Conservation (phyloP, 2,113 vertebrate species). For the Greenwoodochromis staneri region DNA sequence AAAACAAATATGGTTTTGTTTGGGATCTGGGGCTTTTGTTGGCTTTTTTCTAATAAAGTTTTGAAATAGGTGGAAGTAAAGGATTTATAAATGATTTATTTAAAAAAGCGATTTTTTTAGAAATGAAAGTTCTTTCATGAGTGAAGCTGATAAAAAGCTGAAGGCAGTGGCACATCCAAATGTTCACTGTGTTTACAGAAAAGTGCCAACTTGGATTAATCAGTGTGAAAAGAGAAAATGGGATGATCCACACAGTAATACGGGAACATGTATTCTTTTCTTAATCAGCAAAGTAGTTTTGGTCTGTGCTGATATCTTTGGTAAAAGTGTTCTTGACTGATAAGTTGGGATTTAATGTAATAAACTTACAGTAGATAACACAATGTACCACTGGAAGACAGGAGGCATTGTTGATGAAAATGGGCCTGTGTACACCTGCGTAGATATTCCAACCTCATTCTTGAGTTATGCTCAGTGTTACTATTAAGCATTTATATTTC, state of each 20-base stretch:
- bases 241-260: neutral
- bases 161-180: neutral
- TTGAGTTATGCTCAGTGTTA: no score
- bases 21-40: neutral
- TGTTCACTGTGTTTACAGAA: neutral
- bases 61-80: no score
- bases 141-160: neutral
- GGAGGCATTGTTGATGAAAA: no score
- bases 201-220: neutral
- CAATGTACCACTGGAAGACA: no score
- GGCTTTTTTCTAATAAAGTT: no score
- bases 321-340: neutral
- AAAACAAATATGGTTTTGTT: neutral
- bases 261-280: no score
- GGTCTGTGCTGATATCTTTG: neutral
- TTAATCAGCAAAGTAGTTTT: no score
- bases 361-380: neutral
- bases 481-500: no score
- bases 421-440: no score
- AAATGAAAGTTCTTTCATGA: neutral
- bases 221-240: neutral
- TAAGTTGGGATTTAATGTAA: neutral
- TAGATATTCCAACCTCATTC: no score
- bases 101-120: no score
- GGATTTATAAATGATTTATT: no score